These are phyloP conservation scores for Drosophila oshimai DNA, from an alignment of 1,140 invertebrate species.

Conservation along the genomic window DNA sequence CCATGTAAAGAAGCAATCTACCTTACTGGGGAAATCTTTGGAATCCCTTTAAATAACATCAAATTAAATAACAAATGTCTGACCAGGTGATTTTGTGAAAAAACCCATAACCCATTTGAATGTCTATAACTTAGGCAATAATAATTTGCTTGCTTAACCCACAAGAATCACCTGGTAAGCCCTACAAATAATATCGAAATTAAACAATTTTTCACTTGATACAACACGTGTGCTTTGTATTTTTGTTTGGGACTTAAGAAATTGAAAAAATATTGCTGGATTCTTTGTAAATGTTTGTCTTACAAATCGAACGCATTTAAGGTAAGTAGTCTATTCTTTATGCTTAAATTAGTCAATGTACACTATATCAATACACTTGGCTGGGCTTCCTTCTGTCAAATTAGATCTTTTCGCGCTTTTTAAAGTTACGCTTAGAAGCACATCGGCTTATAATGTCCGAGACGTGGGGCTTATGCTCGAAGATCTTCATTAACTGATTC, in stretches of 20 bases:
- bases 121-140: no score
- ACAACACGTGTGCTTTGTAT: slow-evolving; percentile 26
- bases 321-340: not conserved
- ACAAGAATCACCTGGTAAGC: no score
- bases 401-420: slow-evolving; percentile 90
- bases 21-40: not conserved
- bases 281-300: slow-evolving; percentile 50
- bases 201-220: slow-evolving; percentile 8
- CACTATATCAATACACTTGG: slow-evolving; percentile 5
- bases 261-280: slow-evolving; percentile 69
- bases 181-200: not conserved
- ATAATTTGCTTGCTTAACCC: no score
- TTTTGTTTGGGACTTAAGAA: slow-evolving; percentile 29
- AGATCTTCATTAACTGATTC: slow-evolving; percentile 93
- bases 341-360: slow-evolving; percentile 32
- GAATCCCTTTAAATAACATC: no score
- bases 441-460: slow-evolving; percentile 94
- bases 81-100: no score
- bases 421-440: slow-evolving; percentile 94
- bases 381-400: not conserved
- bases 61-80: not conserved
- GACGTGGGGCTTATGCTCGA: slow-evolving; percentile 94
- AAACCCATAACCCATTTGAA: no score
- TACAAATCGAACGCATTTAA: slow-evolving; percentile 48
- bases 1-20: slow-evolving; percentile 78